Base-by-base conservation (phyloP, 2,888 invertebrate genomes). In the Calephelis perditalis region DNA sequence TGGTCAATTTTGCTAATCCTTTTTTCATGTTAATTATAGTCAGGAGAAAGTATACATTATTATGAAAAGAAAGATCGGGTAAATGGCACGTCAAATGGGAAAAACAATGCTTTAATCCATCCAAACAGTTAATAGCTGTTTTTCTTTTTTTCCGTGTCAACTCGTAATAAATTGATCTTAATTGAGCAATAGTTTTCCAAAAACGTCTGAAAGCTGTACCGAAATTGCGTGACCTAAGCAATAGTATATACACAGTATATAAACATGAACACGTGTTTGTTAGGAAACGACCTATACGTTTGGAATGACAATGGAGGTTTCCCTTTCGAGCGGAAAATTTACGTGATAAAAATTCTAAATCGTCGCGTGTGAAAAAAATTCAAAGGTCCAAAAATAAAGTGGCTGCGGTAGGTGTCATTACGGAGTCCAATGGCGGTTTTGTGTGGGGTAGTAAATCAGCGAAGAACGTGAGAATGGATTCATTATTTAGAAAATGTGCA, bases 261-360 rank as follows among this genome's bases (percentile, higher is more conserved):
- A 81, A 81, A 70, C 69, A 71, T 77, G 73, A 83, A 87, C 87
- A 87, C 87, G 88, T 88, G 89, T 90, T 86, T 75, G 82, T 82
- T 76, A 85, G 87, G 86, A 88, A 86, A 84, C 83, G 78, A 72
- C 73, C 72, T 74, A 75, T 80, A 78, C 79, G 81, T 76, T 70
- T 73, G 69, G 89, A 88, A 90, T 89, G 80, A 86, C 89, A 89
- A 89, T 89, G 77, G 77, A 77, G 82, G 85, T 88, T 89, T 89
- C 89, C 88, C 88, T 90, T 87, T 86, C 86, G 77, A 84, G 83
- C 84, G 82, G 85, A 84, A 90, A 88, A 89, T 88, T 88, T 87
- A 89, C 89, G 90, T 90, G 90, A 87, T 87, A 85, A 81, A 88
- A 84, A 90, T 87, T 82, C 83, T 78, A 84, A 87, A 83, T 72